A percentile compares a stretch with the other conserved stretches of the same genome.
Evolutionary conservation across 2,888 invertebrate species (phyloP).

Genomic region (Zeuzera pyrina): DNA sequence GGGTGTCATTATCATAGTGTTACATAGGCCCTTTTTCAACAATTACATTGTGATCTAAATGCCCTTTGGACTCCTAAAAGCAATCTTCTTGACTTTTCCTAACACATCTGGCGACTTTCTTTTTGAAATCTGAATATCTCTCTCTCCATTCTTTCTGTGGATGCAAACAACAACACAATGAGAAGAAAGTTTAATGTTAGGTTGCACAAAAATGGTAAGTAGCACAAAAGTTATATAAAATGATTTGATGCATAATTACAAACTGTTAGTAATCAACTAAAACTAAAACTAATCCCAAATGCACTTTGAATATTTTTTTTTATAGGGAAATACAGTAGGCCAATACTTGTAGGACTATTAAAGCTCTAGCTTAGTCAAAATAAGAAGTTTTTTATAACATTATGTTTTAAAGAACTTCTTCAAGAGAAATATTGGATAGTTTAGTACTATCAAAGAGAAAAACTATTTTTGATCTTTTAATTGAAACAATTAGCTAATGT

Average conservation of each 20-base stretch:
- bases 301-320: too few relatives aligned
- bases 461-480: too few relatives aligned
- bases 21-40: slow-evolving; percentile 54
- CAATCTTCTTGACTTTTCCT: slow-evolving; percentile 99
- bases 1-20: slow-evolving; percentile 25
- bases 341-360: too few relatives aligned
- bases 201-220: not conserved
- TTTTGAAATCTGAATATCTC: slow-evolving; percentile 96
- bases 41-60: slow-evolving; percentile 43
- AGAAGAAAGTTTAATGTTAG: not conserved
- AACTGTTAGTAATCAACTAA: not conserved
- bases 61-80: slow-evolving; percentile 77
- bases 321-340: too few relatives aligned
- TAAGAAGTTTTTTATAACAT: too few relatives aligned
- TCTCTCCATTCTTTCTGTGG: slow-evolving; percentile 99
- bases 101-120: slow-evolving; percentile 97
- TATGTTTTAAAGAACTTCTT: too few relatives aligned
- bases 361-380: too few relatives aligned
- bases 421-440: too few relatives aligned
- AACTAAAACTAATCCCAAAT: too few relatives aligned
- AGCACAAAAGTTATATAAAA: not conserved
- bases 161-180: slow-evolving; percentile 36
- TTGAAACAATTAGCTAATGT: too few relatives aligned
- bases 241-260: too few relatives aligned
- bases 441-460: too few relatives aligned